phyloP scores from a whole-genome alignment of 2,888 invertebrate species.

The Mythimna lalbum region DNA sequence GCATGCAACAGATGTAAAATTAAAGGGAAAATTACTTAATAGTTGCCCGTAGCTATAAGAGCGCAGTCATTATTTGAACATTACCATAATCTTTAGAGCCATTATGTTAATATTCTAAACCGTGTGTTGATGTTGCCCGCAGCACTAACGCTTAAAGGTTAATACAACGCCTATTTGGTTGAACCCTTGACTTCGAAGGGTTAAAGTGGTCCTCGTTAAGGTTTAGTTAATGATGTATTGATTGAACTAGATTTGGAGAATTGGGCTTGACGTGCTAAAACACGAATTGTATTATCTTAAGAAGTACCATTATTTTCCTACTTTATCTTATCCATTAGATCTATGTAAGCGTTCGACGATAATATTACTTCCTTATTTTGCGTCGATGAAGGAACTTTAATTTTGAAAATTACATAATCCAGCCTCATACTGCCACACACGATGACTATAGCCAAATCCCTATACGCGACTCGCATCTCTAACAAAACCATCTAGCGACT shows the following conservation, averaged over 20 bases:
- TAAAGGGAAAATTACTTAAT: slow-evolving; percentile 49
- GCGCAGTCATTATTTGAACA: slow-evolving; percentile 51
- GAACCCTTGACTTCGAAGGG: slow-evolving; percentile 33
- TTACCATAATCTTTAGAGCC: slow-evolving; percentile 58
- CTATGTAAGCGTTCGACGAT: background rate
- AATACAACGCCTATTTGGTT: slow-evolving; percentile 38
- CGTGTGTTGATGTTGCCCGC: slow-evolving; percentile 46
- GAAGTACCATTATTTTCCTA: background rate
- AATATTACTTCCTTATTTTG: background rate
- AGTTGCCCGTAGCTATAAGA: slow-evolving; percentile 41
- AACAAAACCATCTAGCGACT: slow-evolving; percentile 5
- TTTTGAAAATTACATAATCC: slow-evolving; percentile 4
- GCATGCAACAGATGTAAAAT: slow-evolving; percentile 45
- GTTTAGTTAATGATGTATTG: slow-evolving; percentile 38
- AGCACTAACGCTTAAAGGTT: slow-evolving; percentile 34
- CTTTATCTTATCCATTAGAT: background rate
- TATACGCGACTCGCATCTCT: background rate
- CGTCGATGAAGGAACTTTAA: background rate
- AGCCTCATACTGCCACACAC: background rate
- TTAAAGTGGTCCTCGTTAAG: slow-evolving; percentile 14
- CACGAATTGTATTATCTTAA: background rate
- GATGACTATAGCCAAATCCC: slow-evolving; percentile 5
- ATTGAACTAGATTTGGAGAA: slow-evolving; percentile 17
- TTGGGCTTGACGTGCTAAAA: background rate
- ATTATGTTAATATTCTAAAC: slow-evolving; percentile 57